A percentile compares a stretch with the other conserved stretches of the same genome.
Evolutionary conservation across 2,888 invertebrate genomes (phyloP).

Genomic region (Achlya flavicornis): DNA sequence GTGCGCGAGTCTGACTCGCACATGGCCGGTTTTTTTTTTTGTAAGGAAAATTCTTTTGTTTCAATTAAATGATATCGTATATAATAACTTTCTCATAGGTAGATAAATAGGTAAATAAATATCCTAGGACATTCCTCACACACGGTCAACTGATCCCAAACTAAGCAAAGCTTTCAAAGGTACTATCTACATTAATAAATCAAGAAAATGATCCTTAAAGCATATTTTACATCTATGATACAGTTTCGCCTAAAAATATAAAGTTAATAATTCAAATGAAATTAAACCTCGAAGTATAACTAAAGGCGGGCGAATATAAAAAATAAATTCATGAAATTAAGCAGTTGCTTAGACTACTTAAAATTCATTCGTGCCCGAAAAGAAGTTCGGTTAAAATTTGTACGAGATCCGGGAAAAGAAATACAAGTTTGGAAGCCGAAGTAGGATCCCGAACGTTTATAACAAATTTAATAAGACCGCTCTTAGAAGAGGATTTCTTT

Average conservation of each 20-base stretch:
- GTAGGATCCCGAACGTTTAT: conserved; percentile 55
- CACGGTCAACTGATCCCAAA: too few relatives aligned
- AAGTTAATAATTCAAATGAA: neutral
- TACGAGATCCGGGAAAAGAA: conserved; percentile 49
- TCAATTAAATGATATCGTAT: too few relatives aligned
- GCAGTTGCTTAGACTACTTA: conserved; percentile 46
- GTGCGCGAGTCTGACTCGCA: too few relatives aligned
- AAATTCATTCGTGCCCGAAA: conserved; percentile 60
- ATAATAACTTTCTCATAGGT: too few relatives aligned
- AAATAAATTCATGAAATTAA: conserved; percentile 48
- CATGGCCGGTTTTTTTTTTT: too few relatives aligned
- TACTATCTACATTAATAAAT: too few relatives aligned
- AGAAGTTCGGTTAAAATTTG: conserved; percentile 48
- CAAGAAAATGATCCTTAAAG: too few relatives aligned
- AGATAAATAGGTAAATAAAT: too few relatives aligned
- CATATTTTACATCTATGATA: neutral
- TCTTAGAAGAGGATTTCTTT: conserved; percentile 64
- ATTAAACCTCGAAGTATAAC: conserved; percentile 8
- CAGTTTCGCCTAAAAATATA: neutral
- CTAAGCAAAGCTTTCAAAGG: too few relatives aligned
- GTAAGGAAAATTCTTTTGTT: too few relatives aligned
- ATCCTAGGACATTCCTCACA: too few relatives aligned
- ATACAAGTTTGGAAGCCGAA: conserved; percentile 55
- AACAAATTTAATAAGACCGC: conserved; percentile 71
- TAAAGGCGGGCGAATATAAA: conserved; percentile 26